Percentiles rank a stretch among this genome's conserved stretches.
These are phyloP conservation scores for Cydia splendana DNA, from an alignment of 1,140 invertebrate genomes.

Conservation along the genomic window DNA sequence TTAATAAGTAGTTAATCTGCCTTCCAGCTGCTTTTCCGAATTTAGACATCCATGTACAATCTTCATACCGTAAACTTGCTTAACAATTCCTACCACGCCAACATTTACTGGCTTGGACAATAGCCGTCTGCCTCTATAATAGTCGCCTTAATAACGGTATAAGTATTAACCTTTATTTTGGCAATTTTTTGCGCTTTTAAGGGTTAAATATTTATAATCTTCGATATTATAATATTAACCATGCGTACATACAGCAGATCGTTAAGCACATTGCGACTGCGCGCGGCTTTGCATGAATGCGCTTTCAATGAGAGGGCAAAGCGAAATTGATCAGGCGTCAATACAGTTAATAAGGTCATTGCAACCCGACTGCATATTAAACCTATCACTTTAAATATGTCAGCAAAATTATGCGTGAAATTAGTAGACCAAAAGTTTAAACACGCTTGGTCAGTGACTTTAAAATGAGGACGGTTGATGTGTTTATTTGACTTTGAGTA, in stretches of 20 bases:
- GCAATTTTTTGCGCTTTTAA: no score
- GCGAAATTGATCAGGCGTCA: conserved; percentile 15
- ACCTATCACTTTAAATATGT: conserved; percentile 16
- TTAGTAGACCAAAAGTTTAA: conserved; percentile 12
- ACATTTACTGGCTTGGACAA: no score
- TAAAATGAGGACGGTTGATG: conserved; percentile 1
- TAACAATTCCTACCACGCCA: no score
- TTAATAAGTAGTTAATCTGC: no score
- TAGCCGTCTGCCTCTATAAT: no score
- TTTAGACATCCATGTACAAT: no score
- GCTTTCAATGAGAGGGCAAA: conserved; percentile 5
- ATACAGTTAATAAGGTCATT: conserved; percentile 15
- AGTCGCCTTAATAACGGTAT: no score
- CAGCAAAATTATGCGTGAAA: conserved; percentile 25
- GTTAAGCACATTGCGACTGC: neutral
- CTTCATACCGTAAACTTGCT: no score
- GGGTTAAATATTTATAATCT: no score
- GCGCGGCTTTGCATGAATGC: neutral
- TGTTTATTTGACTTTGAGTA: conserved; percentile 21
- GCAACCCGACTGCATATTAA: conserved; percentile 10
- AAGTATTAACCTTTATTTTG: no score
- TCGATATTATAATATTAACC: neutral
- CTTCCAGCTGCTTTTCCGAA: no score
- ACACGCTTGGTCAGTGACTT: conserved; percentile 4
- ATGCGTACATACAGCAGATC: conserved; percentile 10